Evolutionary conservation across 2,113 vertebrate genomes (phyloP).

Genomic region (Periophthalmodon schlosseri): DNA sequence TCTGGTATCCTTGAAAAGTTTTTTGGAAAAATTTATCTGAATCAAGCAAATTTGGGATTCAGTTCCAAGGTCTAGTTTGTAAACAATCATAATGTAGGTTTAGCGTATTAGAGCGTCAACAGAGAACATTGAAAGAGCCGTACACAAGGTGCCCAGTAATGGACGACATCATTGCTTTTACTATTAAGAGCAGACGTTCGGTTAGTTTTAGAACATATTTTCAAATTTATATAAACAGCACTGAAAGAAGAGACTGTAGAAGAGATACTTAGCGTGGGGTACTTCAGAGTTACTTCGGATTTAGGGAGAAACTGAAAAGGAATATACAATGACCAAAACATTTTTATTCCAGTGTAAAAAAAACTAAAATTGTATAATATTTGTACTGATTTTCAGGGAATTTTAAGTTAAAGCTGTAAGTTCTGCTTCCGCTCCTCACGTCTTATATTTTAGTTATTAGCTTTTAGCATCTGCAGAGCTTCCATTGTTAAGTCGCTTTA

Average conservation of each 20-base stretch:
- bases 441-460: too few relatives aligned
- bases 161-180: background rate
- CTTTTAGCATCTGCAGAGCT: too few relatives aligned
- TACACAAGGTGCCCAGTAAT: background rate
- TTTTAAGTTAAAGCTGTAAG: too few relatives aligned
- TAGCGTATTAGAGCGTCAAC: background rate
- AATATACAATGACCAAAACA: too few relatives aligned
- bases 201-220: background rate
- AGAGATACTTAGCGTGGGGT: too few relatives aligned
- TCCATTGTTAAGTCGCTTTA: too few relatives aligned
- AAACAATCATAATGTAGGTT: constrained; percentile 15
- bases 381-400: too few relatives aligned
- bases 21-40: constrained; percentile 41
- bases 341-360: too few relatives aligned
- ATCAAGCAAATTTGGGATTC: constrained; percentile 5
- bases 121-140: constrained; percentile 36
- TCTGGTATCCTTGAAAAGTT: constrained; percentile 27
- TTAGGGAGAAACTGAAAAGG: too few relatives aligned
- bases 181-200: background rate
- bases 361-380: too few relatives aligned
- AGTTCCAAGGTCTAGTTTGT: background rate
- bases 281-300: too few relatives aligned
- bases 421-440: too few relatives aligned
- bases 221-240: background rate
- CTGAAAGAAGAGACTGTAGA: background rate